Conservation (phyloP, 2,888 invertebrate genomes). For the Cryptocephalus moraei region DNA sequence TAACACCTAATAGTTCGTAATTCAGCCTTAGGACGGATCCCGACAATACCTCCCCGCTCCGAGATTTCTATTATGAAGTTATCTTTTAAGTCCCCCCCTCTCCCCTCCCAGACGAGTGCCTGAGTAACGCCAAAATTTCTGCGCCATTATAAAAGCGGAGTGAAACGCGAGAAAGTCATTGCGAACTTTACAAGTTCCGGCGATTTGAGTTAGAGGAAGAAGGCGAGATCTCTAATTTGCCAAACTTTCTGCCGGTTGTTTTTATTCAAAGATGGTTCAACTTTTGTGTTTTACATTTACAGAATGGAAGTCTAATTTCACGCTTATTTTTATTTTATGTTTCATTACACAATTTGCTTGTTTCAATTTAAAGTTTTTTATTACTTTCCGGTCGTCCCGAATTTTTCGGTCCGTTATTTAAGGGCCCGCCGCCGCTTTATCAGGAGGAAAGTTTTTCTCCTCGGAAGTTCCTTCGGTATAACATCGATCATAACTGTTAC, state of each 20-base stretch:
- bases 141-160: slow-evolving; percentile 11
- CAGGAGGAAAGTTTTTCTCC: no score
- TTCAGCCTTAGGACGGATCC: slow-evolving; percentile 2
- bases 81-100: slow-evolving; percentile 10
- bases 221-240: slow-evolving; percentile 24
- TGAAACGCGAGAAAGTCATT: slow-evolving; percentile 17
- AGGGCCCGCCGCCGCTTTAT: no score
- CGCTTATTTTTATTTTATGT: slow-evolving; percentile 15
- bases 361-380: slow-evolving; percentile 9
- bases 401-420: no score
- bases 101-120: slow-evolving; percentile 1
- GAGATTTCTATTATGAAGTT: slow-evolving; percentile 9
- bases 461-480: no score
- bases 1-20: slow-evolving; percentile 5
- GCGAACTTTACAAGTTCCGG: slow-evolving; percentile 21
- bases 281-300: slow-evolving; percentile 11
- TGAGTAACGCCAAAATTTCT: slow-evolving; percentile 5
- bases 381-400: no score
- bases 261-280: slow-evolving; percentile 18
- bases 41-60: slow-evolving; percentile 4
- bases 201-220: slow-evolving; percentile 22
- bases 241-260: slow-evolving; percentile 23
- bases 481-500: no score
- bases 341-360: slow-evolving; percentile 11
- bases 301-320: slow-evolving; percentile 4